Percentiles rank a stretch among this genome's conserved stretches.
Evolutionary conservation across 2,888 invertebrate species (phyloP).

Genomic region (Abscondita cerata): DNA sequence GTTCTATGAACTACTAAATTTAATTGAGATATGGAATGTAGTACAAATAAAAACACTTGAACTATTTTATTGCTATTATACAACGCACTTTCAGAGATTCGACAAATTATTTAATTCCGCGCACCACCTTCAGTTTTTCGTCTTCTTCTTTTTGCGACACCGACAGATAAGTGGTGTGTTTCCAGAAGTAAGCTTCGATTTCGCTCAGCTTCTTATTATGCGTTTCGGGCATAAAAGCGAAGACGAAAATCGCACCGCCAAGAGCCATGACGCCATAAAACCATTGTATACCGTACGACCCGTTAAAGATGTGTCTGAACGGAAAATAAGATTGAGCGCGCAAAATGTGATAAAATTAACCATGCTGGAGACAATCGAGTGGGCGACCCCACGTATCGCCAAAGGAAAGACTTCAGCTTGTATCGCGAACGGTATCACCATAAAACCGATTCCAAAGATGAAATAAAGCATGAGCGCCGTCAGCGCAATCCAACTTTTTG

Average conservation of each 20-base stretch:
- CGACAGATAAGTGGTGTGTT: slow-evolving; percentile 45
- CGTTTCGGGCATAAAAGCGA: slow-evolving; percentile 60
- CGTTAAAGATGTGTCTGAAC: slow-evolving; percentile 53
- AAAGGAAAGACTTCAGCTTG: slow-evolving; percentile 68
- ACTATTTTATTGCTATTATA: too few species aligned
- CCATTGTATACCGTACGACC: slow-evolving; percentile 63
- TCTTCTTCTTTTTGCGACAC: neutral
- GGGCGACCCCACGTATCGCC: slow-evolving; percentile 66
- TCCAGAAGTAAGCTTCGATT: slow-evolving; percentile 60
- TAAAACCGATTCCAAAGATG: slow-evolving; percentile 64
- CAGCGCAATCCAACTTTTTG: slow-evolving; percentile 60
- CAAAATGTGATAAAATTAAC: slow-evolving; percentile 66
- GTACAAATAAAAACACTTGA: too few species aligned
- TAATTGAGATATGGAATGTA: too few species aligned
- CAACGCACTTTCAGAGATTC: too few species aligned
- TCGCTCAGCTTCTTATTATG: slow-evolving; percentile 60
- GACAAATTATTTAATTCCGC: too few species aligned
- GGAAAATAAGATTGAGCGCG: slow-evolving; percentile 63
- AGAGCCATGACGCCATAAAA: slow-evolving; percentile 63
- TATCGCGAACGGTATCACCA: slow-evolving; percentile 71
- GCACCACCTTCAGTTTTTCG: too few species aligned
- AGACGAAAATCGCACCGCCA: slow-evolving; percentile 54
- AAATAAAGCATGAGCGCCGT: slow-evolving; percentile 63
- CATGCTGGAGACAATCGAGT: slow-evolving; percentile 64
- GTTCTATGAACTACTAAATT: too few species aligned